Evolutionary conservation across 2,113 vertebrate species (phyloP).

Genomic region (Dasyprocta punctata): DNA sequence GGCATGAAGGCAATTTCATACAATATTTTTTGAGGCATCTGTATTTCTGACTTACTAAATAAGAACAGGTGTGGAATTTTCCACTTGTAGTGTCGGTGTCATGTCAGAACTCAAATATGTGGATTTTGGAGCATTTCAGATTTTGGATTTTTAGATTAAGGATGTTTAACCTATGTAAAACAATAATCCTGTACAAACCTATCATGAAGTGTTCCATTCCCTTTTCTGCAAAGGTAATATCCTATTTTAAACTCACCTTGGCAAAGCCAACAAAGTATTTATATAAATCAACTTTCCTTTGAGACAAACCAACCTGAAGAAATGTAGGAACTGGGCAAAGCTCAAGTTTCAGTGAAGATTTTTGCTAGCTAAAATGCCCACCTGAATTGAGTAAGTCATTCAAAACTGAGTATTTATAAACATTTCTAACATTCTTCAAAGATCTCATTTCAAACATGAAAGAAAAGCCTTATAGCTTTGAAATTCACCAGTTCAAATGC

Average conservation of each 20-base stretch:
- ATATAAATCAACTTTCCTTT: constrained; percentile 29
- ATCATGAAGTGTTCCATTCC: not conserved
- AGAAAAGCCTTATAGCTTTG: constrained; percentile 30
- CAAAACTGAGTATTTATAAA: not conserved
- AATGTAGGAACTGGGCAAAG: not conserved
- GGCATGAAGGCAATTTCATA: not conserved
- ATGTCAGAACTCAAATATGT: not conserved
- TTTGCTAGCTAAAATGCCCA: constrained; percentile 25
- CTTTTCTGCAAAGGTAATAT: not conserved
- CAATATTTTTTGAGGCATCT: not conserved
- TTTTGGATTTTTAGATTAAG: not conserved
- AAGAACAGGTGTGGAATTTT: not conserved
- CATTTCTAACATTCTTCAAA: constrained; percentile 11
- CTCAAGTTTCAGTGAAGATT: not conserved
- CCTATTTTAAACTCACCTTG: constrained; percentile 22
- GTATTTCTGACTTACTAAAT: not conserved
- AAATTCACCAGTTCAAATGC: not conserved
- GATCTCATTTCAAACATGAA: constrained; percentile 26
- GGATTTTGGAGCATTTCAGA: not conserved
- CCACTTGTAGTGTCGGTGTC: not conserved
- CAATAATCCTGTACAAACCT: not conserved
- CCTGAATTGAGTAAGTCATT: constrained; percentile 18
- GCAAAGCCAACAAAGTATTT: constrained; percentile 36
- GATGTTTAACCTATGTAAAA: not conserved
- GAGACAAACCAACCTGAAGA: constrained; percentile 3